phyloP scores from a whole-genome alignment of 2,888 invertebrate genomes.

The Habroteleia sp. region DNA sequence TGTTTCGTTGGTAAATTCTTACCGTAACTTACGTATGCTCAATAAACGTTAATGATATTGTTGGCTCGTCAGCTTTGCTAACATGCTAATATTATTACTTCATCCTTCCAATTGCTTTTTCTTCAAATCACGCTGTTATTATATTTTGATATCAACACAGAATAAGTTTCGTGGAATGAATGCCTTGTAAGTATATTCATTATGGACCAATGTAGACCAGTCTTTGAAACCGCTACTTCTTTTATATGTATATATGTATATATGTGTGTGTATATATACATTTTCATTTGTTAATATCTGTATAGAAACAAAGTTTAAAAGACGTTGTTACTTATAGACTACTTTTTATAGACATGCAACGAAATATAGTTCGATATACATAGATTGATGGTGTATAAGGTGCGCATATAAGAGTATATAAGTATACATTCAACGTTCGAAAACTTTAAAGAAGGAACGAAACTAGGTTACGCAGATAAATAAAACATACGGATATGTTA shows the following conservation, averaged over 20 bases:
- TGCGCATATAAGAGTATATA: too few species aligned
- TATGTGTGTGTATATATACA: too few species aligned
- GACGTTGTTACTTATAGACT: conserved; percentile 55
- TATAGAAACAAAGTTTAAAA: conserved; percentile 59
- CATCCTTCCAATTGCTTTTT: conserved; percentile 16
- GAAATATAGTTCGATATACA: conserved; percentile 35
- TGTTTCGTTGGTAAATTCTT: too few species aligned
- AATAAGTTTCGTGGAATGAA: not conserved
- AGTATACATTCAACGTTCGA: conserved; percentile 4
- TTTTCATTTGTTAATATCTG: too few species aligned
- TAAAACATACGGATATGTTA: conserved; percentile 51
- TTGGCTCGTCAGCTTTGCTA: too few species aligned
- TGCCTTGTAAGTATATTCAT: conserved; percentile 46
- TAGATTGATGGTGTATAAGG: conserved; percentile 43
- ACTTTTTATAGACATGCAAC: conserved; percentile 44
- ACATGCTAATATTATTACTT: too few species aligned
- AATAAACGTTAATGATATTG: not conserved
- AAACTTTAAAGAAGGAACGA: conserved; percentile 49
- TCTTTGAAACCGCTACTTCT: conserved; percentile 67
- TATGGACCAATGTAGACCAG: conserved; percentile 62
- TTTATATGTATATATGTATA: conserved; percentile 15
- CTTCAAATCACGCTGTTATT: conserved; percentile 5
- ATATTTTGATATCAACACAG: conserved; percentile 30
- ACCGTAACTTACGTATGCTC: too few species aligned
- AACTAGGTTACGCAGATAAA: conserved; percentile 50